These are phyloP conservation scores for Dipodomys ordii DNA, from an alignment of 2,113 vertebrate species.

Conservation along the genomic window DNA sequence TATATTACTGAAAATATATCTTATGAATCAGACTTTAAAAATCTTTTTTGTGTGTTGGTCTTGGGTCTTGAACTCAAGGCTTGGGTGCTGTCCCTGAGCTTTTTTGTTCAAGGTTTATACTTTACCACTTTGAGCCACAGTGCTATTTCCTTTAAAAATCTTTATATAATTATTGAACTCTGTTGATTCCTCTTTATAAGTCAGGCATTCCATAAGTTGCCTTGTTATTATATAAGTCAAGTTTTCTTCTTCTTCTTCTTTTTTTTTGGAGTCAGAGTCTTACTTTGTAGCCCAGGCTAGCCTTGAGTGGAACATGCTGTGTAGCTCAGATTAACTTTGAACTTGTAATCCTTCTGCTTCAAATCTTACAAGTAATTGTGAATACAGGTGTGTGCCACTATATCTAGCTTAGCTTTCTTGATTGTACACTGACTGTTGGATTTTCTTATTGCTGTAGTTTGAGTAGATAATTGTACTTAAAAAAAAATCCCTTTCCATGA, in stretches of 20 bases:
- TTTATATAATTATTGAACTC: background rate
- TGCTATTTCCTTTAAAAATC: background rate
- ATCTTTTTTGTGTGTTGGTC: no score
- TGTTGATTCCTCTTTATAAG: slow-evolving; percentile 8
- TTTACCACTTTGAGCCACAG: no score
- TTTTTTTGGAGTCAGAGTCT: background rate
- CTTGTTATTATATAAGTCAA: slow-evolving; percentile 20
- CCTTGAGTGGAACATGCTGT: background rate
- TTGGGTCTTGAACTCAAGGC: no score
- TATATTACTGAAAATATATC: background rate
- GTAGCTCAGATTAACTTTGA: background rate
- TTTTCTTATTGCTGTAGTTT: slow-evolving; percentile 34
- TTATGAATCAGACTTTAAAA: background rate
- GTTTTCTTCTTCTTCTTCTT: background rate
- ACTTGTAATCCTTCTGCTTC: background rate
- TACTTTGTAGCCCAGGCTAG: background rate
- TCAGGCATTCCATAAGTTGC: slow-evolving; percentile 10
- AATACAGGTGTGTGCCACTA: background rate
- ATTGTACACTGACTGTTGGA: background rate
- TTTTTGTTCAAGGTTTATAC: no score
- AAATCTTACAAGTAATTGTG: background rate
- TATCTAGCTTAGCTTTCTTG: background rate
- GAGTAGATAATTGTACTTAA: background rate
- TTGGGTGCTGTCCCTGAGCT: no score
- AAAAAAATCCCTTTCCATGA: background rate